These are phyloP conservation scores for Cydia strobilella DNA, from an alignment of 1,140 invertebrate species.

Conservation along the genomic window DNA sequence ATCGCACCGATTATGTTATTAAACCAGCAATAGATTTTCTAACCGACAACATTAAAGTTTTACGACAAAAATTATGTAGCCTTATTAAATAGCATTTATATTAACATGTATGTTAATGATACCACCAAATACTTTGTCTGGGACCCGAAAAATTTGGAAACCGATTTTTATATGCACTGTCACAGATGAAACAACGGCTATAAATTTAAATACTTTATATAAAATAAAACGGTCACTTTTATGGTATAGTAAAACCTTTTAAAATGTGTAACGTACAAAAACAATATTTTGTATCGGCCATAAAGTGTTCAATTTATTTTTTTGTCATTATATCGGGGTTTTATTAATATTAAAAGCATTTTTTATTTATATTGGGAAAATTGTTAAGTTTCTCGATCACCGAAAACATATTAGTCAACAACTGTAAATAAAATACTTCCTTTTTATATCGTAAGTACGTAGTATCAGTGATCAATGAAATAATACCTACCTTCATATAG, in stretches of 20 bases:
- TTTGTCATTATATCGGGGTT: constrained; percentile 37
- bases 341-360: constrained; percentile 8
- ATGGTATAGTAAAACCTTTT: constrained; percentile 55
- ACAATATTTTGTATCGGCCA: constrained; percentile 49
- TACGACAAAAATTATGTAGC: constrained; percentile 10
- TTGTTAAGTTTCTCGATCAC: neutral
- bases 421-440: no score
- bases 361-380: neutral
- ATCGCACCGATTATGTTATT: constrained; percentile 44
- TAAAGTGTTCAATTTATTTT: constrained; percentile 49
- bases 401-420: neutral
- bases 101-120: constrained; percentile 29
- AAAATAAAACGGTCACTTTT: constrained; percentile 59
- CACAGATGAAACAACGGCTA: constrained; percentile 57
- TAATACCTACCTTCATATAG: neutral
- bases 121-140: constrained; percentile 3
- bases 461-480: no score
- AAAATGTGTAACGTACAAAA: constrained; percentile 50
- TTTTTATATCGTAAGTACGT: no score
- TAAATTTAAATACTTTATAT: constrained; percentile 62
- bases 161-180: constrained; percentile 53
- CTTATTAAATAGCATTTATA: constrained; percentile 17
- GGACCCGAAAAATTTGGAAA: constrained; percentile 23
- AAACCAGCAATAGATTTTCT: constrained; percentile 33
- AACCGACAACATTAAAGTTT: constrained; percentile 12